Evolutionary conservation across 2,888 invertebrate genomes (phyloP), one percentile per base, ranked within the genome.

Genomic region (Oscheius sp.): DNA sequence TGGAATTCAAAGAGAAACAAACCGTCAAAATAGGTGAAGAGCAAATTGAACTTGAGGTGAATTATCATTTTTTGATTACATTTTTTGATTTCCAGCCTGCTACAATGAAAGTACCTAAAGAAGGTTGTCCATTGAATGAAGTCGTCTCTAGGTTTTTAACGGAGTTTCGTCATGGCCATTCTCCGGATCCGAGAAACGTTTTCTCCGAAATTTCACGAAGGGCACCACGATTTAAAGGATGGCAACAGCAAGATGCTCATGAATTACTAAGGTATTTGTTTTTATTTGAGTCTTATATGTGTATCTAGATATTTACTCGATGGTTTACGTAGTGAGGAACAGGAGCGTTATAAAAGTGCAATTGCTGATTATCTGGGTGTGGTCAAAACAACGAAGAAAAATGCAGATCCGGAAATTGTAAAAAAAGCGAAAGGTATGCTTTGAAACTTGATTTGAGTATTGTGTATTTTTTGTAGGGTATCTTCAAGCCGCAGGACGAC

Each of bases 241-340:
- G 92, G 1, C 93, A 94, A 81, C 96, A 98, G 85, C 97, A 98
- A 85, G 97, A 98, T 87, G 91, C 96, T 0, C 97, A 98, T 84
- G 97, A 98, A 87, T 88, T 97, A 65, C 89, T 98, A 20, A 89
- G 96, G 63, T 72, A 62, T 22, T 28, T n/a, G 24, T 17, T 26
- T 20, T 57, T n/a, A 5, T 17, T 22, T 24, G 4, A 33, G 12
- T 3, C 3, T 8, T 54, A 30, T 54, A 5, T 30, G 17, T 30
- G 22, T 28, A 30, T 54, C 12, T 41, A 72, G 72, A 9, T 93
- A 94, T 88, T 88, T 97, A 51, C 88, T 97, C 59, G 95, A 97
- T 87, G 92, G 92, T 75, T 92, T 95, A 75, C 90, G 92, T 87
- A 91, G 87, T 50, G 91, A 91, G 80, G 91, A 91, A 86, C 91